Base-by-base conservation (phyloP, 2,888 invertebrate genomes). In the Abscondita cerata region DNA sequence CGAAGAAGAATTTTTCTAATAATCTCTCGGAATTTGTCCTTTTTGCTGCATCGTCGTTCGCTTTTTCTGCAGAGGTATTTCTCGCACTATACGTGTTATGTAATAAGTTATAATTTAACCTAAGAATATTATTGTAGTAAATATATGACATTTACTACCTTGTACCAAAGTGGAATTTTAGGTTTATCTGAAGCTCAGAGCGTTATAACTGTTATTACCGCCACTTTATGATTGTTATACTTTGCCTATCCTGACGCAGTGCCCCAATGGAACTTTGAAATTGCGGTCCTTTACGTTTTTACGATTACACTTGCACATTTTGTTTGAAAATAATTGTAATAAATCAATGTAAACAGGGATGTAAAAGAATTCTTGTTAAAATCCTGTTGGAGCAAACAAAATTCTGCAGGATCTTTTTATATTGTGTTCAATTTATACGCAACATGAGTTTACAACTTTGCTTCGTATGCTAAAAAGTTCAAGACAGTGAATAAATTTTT, bases 131-230 rank as follows among this genome's bases (percentile, higher is more conserved):
- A 36, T 38, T 40, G 50, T 40, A 33, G 50, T 50, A 56, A 56
- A 56, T 56, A 56, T 40, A 56, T 33, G 50, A 56, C 56, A 31
- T 56, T 56, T 56, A 56, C 41, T 56, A 50, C 56, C 55, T 48
- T 50, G 25, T 56, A 50, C 48, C 48, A 40, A 50, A 56, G 56
- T 56, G 50, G 56, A 56, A 50, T 41, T 56, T 50, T 56, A 46
- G 55, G 46, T 47, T 25, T 47, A 38, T 47, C 55, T 46, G 18
- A 20, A 19, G 12, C 8, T 20, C 44, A 55, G 25, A 19, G 36
- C 55, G 47, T 55, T 55, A 55, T 55, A 34, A 38, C 55, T 25
- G 47, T 55, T 55, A 47, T 55, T 55, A 38, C 47, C 47, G 36
- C 47, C 55, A 55, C 46, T 47, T 55, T 47, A 55, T 36, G 41